Conservation (phyloP, 2,113 vertebrate genomes). For the Chaetorhynchus papuensis region DNA sequence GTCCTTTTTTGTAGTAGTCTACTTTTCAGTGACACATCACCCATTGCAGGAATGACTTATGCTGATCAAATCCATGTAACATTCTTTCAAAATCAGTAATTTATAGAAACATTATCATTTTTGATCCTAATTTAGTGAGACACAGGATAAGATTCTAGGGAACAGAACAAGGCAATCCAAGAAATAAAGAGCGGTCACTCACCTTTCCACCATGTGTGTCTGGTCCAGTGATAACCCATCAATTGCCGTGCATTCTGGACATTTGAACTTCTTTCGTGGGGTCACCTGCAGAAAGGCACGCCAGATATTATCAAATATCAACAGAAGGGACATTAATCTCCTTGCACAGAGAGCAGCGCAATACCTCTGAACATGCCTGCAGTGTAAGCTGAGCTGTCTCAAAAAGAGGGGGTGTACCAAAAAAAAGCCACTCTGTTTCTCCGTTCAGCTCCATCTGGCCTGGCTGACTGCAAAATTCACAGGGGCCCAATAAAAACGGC, state of each 20-base stretch:
- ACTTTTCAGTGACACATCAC: background rate
- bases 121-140: background rate
- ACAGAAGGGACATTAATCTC: constrained; percentile 33
- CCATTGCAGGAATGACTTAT: background rate
- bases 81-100: background rate
- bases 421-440: constrained; percentile 31
- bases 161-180: background rate
- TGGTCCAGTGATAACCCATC: constrained; percentile 96
- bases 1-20: background rate
- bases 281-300: constrained; percentile 82
- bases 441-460: constrained; percentile 63
- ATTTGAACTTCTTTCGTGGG: constrained; percentile 98
- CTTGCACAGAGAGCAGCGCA: background rate
- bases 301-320: constrained; percentile 37
- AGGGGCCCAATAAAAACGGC: constrained; percentile 78
- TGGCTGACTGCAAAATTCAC: constrained; percentile 65
- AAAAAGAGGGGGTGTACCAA: background rate
- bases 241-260: constrained; percentile 97
- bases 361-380: background rate
- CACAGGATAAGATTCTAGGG: constrained; percentile 24
- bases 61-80: background rate
- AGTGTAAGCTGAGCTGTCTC: constrained; percentile 29
- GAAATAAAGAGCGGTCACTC: constrained; percentile 44
- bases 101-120: background rate
- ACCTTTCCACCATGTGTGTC: constrained; percentile 97